These are phyloP conservation scores for Aspidoscelis tigris DNA, from an alignment of 2,113 vertebrate genomes.

Conservation along the genomic window DNA sequence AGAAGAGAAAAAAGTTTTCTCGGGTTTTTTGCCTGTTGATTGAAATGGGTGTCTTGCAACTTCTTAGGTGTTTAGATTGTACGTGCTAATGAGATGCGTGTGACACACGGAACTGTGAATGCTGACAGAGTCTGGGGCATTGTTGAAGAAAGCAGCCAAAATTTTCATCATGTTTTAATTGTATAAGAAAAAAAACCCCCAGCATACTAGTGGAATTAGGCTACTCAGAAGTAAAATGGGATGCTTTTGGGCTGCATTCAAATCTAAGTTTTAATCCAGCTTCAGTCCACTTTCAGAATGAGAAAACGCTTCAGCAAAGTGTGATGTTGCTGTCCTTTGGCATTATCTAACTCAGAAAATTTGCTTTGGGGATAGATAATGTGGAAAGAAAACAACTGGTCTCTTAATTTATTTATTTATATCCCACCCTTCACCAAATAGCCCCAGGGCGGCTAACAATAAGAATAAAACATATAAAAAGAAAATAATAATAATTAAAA, in stretches of 20 bases:
- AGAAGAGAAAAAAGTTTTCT: background rate
- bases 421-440: too few relatives aligned
- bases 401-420: too few relatives aligned
- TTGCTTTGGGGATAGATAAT: too few relatives aligned
- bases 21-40: background rate
- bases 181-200: background rate
- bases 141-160: constrained; percentile 11
- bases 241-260: background rate
- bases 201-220: background rate
- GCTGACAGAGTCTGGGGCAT: background rate
- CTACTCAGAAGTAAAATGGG: background rate
- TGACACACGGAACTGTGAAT: constrained; percentile 18
- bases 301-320: too few relatives aligned
- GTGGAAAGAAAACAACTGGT: too few relatives aligned
- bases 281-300: too few relatives aligned
- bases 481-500: too few relatives aligned
- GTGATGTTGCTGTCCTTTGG: too few relatives aligned
- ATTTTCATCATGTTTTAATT: background rate
- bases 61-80: constrained; percentile 6
- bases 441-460: too few relatives aligned
- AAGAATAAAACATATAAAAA: too few relatives aligned
- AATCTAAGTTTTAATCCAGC: too few relatives aligned
- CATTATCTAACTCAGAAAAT: too few relatives aligned
- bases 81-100: constrained; percentile 14
- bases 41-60: constrained; percentile 7